phyloP scores from a whole-genome alignment of 2,888 invertebrate species.

The Patella depressa region DNA sequence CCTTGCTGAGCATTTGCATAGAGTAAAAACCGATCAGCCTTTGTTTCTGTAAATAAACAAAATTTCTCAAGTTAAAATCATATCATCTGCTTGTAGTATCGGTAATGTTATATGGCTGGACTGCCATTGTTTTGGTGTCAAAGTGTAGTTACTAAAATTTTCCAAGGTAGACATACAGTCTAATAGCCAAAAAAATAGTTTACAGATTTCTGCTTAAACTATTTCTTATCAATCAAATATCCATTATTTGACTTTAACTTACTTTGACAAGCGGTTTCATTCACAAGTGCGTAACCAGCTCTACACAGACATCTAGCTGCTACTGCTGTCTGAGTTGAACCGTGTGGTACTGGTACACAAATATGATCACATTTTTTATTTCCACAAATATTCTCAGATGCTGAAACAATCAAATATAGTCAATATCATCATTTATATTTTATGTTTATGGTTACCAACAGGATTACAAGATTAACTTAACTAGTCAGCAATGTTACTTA shows the following conservation, averaged over 20 bases:
- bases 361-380: conserved; percentile 50
- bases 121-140: too few relatives aligned
- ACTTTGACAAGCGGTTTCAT: conserved; percentile 78
- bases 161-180: too few relatives aligned
- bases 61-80: too few relatives aligned
- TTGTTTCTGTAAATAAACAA: conserved; percentile 69
- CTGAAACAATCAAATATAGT: conserved; percentile 15
- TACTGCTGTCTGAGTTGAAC: conserved; percentile 15
- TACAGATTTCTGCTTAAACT: too few relatives aligned
- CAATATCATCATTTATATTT: not conserved
- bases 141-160: too few relatives aligned
- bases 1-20: conserved; percentile 80
- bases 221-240: too few relatives aligned
- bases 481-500: too few relatives aligned
- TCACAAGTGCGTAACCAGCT: conserved; percentile 79
- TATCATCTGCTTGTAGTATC: too few relatives aligned
- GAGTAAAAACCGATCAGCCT: conserved; percentile 78
- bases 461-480: too few relatives aligned
- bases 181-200: too few relatives aligned
- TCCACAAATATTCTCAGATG: conserved; percentile 21
- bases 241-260: conserved; percentile 57
- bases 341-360: conserved; percentile 42
- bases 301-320: conserved; percentile 79
- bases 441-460: not conserved
- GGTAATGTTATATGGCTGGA: too few relatives aligned